Percentiles rank a stretch among this genome's conserved stretches.
These are phyloP conservation scores for Bradysia coprophila DNA, from an alignment of 1,140 invertebrate species.

Conservation along the genomic window DNA sequence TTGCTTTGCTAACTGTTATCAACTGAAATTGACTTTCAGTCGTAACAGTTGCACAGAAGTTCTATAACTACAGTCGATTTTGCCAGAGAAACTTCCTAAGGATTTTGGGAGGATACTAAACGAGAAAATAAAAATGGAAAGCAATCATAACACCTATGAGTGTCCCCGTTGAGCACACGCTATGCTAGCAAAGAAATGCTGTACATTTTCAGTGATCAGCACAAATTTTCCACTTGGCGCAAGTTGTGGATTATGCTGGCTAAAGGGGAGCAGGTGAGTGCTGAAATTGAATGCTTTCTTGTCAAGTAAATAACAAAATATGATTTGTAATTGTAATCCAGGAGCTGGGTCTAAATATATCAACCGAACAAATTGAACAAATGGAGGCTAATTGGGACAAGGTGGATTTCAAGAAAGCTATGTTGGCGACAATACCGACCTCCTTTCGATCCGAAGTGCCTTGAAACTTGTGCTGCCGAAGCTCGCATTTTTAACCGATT, in stretches of 20 bases:
- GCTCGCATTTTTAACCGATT: too few relatives aligned
- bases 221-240: slow-evolving; percentile 88
- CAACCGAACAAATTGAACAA: slow-evolving; percentile 70
- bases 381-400: slow-evolving; percentile 65
- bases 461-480: slow-evolving; percentile 77
- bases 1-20: too few relatives aligned
- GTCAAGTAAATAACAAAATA: too few relatives aligned
- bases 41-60: too few relatives aligned
- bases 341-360: slow-evolving; percentile 77
- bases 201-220: slow-evolving; percentile 84
- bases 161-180: slow-evolving; percentile 69
- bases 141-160: too few relatives aligned
- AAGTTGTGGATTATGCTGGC: slow-evolving; percentile 82
- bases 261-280: slow-evolving; percentile 76
- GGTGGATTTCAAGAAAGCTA: slow-evolving; percentile 82
- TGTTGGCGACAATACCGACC: slow-evolving; percentile 94
- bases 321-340: slow-evolving; percentile 24
- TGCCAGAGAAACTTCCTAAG: too few relatives aligned
- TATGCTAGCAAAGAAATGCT: slow-evolving; percentile 93
- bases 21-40: too few relatives aligned
- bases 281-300: too few relatives aligned
- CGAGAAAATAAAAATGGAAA: too few relatives aligned
- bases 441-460: slow-evolving; percentile 75
- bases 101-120: too few relatives aligned
- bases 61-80: too few relatives aligned